Base-by-base conservation (phyloP, 2,888 invertebrate genomes). In the Erpobdella octoculata region DNA sequence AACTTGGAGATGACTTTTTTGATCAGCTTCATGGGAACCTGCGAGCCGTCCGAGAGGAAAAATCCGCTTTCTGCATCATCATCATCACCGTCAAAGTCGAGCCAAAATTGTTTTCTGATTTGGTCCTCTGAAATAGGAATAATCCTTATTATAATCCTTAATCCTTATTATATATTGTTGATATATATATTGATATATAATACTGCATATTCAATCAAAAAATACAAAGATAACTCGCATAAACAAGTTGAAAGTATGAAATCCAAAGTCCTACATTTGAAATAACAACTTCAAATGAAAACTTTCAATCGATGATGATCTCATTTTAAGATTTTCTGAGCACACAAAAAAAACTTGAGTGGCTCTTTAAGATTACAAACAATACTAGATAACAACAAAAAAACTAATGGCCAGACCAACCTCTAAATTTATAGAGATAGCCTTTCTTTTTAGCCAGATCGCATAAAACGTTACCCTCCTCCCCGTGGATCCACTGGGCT, bases 401-500 rank as follows among this genome's bases (percentile, higher is more conserved):
- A 41, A 12, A 4, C 35, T n/a, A 8, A 62, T 28, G 12, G n/a
- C 12, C 46, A 12, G n/a, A n/a, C 46, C 46, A 1, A 48, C 65
- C 71, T 48, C 65, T 41, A 35, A 41, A n/a, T 15, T 69, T 59
- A 9, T 59, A 65, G 4, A 74, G 46, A 33, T 66, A 69, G 37
- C 70, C 66, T n/a, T 71, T 58, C 46, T 73, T 48, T 18, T 53
- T 35, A 12, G 75, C 75, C n/a, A 75, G 65, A 25, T 74, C 72
- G 41, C 64, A 73, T 12, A 75, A 41, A 21, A 73, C 73, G 62
- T 75, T 75, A 5, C 69, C 65, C 41, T 69, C 66, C 25, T 69
- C 67, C 37, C 75, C 75, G 41, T 75, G 75, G 41, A 75, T 75
- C 72, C 70, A 75, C 68, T 75, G 74, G n/a, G 75, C 75, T 21